Evolutionary conservation across 2,797 vertebrate genomes (phyloP), one percentile per base, ranked within the genome.

Genomic region (Psittacula derbiana): DNA sequence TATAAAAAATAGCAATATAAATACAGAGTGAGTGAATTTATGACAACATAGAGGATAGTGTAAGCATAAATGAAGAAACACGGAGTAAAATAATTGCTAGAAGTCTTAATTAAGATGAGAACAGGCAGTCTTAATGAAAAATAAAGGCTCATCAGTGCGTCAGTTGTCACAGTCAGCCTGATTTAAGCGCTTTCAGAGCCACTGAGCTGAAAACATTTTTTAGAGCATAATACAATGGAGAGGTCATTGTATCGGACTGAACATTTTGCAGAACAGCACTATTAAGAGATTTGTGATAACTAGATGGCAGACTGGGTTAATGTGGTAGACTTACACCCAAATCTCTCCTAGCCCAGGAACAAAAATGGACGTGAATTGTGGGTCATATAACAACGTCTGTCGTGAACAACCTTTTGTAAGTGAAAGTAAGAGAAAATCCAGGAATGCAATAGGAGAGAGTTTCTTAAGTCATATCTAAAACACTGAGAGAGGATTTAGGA

Each of bases 121-220:
- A 44, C 38, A 71, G 61, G 64, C 67, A 66, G 61, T 27, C 46
- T 79, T 90, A 83, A 93, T 79, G 92, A 90, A 90, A 95, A 92
- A 36, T 62, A 71, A 92, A 93, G 70, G 61, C 72, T 90, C 70
- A 58, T 69, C 58, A 31, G 1, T 74, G 62, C 58, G 17, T 93
- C 74, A 79, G 76, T 81, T 84, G 90, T 88, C 89, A 72, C 58
- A 75, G 80, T 28, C 65, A 84, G 65, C 61, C 65, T 84, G 69
- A 90, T 93, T 86, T 67, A 92, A 92, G 70, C 82, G 86, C 87
- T 93, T 96, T 92, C 82, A 92, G 82, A 92, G 89, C 66, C 91
- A 86, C 28, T 91, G 95, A 95, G 62, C 87, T 95, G 95, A 93
- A 92, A 97, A 95, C 46, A 87, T 91, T 96, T 96, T 96, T 81